Percentiles rank a stretch among this genome's conserved stretches.
Evolutionary conservation across 2,797 vertebrate genomes (phyloP).

Genomic region (Enteromius afrohamiltoni): DNA sequence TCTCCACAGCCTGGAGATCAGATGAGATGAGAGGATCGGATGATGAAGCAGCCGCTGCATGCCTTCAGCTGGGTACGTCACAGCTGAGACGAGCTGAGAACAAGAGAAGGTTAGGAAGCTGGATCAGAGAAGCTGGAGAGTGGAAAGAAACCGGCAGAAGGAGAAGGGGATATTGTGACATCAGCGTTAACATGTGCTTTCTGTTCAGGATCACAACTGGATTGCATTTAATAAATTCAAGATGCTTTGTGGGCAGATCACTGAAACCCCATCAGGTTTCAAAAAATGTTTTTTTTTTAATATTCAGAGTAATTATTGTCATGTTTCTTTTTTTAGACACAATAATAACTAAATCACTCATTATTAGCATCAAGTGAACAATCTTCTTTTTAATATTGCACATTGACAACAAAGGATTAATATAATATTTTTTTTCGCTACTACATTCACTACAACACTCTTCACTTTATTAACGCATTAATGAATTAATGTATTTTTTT

Average conservation of each 20-base stretch:
- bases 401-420: not conserved
- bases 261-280: not conserved
- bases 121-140: slow-evolving; percentile 15
- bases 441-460: not conserved
- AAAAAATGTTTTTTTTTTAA: not conserved
- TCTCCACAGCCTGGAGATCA: slow-evolving; percentile 84
- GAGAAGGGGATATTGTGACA: slow-evolving; percentile 4
- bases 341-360: not conserved
- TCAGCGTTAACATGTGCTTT: not conserved
- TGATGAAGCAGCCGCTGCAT: slow-evolving; percentile 68
- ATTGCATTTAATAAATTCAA: not conserved
- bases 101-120: slow-evolving; percentile 20
- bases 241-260: slow-evolving; percentile 22
- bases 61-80: slow-evolving; percentile 14
- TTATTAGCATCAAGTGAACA: not conserved
- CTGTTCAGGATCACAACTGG: slow-evolving; percentile 11
- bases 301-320: not conserved
- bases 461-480: not conserved
- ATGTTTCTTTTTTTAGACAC: not conserved
- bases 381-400: not conserved
- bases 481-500: not conserved
- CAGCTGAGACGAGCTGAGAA: slow-evolving; percentile 1
- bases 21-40: slow-evolving; percentile 83
- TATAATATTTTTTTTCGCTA: not conserved
- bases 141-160: not conserved